These are phyloP conservation scores for Theonella swinhoei DNA, from an alignment of 37 sponge, comb jelly and placozoan species.

Conservation along the genomic window DNA sequence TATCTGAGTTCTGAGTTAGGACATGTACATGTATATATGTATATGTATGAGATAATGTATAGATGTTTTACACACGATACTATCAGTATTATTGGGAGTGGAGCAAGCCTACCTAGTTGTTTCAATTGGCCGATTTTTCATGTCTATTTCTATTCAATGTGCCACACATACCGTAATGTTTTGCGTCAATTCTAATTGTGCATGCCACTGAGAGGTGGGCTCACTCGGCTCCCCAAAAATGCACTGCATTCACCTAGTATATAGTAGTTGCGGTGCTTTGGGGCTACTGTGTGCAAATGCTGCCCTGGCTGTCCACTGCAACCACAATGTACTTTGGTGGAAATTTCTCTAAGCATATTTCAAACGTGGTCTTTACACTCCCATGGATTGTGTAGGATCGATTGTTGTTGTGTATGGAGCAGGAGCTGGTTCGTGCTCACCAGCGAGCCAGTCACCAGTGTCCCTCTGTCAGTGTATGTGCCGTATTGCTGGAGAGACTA, in stretches of 20 bases:
- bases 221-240: too few species aligned
- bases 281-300: background rate
- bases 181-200: too few species aligned
- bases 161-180: too few species aligned
- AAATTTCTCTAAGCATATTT: too few species aligned
- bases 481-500: constrained; percentile 56
- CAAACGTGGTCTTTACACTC: background rate
- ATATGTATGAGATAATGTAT: background rate
- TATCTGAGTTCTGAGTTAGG: background rate
- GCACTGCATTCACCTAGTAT: too few species aligned
- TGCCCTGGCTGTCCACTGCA: background rate
- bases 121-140: too few species aligned
- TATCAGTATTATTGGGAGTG: too few species aligned
- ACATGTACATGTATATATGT: background rate
- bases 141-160: too few species aligned
- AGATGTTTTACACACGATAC: too few species aligned
- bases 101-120: too few species aligned
- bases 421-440: constrained; percentile 65
- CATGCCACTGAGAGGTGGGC: too few species aligned
- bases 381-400: constrained; percentile 42
- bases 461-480: constrained; percentile 53
- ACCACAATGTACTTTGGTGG: background rate
- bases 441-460: constrained; percentile 29
- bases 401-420: constrained; percentile 49
- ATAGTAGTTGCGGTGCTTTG: background rate